Evolutionary conservation across 92 coral and sea anemone genomes (phyloP), one percentile per base, ranked within the genome.

Genomic region (Epizoanthus illoricatus): DNA sequence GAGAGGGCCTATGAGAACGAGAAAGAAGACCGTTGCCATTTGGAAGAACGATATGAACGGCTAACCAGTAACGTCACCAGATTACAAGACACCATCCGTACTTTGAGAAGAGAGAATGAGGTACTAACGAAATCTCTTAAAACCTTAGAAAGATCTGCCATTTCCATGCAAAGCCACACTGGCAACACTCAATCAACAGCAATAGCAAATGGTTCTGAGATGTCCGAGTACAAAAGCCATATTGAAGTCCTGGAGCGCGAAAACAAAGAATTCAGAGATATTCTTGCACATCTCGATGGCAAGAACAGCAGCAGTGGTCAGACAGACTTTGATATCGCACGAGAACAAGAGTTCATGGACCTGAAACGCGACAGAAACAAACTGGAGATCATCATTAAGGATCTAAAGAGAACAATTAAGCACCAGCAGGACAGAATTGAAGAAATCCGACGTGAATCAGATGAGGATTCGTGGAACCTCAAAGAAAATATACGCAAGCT

Each of bases 21-120:
- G 86, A 93, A 67, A 52, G 87, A 71, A 54, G 94, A 86, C 40
- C 93, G 85, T 54, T 80, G 80, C 76, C 85, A 80, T 79, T 85
- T 92, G 23, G 97, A 90, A 69, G 92, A 89, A 57, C 78, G 90
- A 67, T 84, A 87, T 59, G 91, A 90, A 33, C 82, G 80, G 41
- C 93, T 91, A 80, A 33, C 75, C 17, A 80, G 72, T 55, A 91
- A 74, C 67, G 87, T 92, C 21, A 42, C 75, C 69, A 75, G 94
- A 86, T 84, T 92, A 72, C 92, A 92, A 60, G 97, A 92, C 65
- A 92, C 92, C 20, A 91, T 92, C 45, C 91, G 93, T 20, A 78
- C 84, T 20, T 79, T 92, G 61, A 72, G 92, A 81, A 66, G 89
- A 18, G 97, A 92, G 70, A 92, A 92, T n/a, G 92, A 91, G 55